Evolutionary conservation across 2,888 invertebrate genomes (phyloP), one percentile per base, ranked within the genome.

Genomic region (Argyresthia albistria): DNA sequence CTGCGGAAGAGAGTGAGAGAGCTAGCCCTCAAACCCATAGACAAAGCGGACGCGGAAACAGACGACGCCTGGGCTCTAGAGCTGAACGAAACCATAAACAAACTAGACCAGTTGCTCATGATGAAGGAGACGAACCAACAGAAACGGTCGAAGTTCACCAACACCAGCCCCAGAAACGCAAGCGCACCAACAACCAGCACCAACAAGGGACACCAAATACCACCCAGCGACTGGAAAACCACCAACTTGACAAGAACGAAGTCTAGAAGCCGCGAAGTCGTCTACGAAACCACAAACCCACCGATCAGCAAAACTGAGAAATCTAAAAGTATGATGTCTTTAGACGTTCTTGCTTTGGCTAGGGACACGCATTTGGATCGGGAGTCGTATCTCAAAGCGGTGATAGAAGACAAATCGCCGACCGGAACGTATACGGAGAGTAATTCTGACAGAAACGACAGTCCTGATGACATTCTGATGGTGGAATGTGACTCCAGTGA

Each of bases 11-110:
- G 92, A 56, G 91, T 93, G 0, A 91, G 93, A 69, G 92, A 93
- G 63, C 78, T 95, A 35, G 92, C 93, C 0, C 89, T 92, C 3
- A 90, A 94, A 57, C 94, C 94, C 0, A 92, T 93, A 12, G 93
- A 94, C 65, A 92, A 92, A 15, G 90, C 91, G 52, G 93, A 93
- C 59, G 91, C 91, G 0, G 90, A 90, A 57, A 92, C 91, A 3
- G 91, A 92, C 55, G 90, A 90, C 53, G 89, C 91, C 1, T 95
- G 94, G 94, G 94, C 94, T 56, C 82, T 91, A 37, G 95, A 95
- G 66, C 71, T 94, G 8, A 93, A 93, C 69, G 91, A 91, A 50
- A 93, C 93, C 0, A 91, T 94, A n/a, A 91, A 94, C 64, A 93
- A 93, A 64, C 75, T 94, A 6, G 94, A 94, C 70, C 92, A 92